Evolutionary conservation across 1,140 invertebrate genomes (phyloP).

Genomic region (Dermatophagoides farinae): DNA sequence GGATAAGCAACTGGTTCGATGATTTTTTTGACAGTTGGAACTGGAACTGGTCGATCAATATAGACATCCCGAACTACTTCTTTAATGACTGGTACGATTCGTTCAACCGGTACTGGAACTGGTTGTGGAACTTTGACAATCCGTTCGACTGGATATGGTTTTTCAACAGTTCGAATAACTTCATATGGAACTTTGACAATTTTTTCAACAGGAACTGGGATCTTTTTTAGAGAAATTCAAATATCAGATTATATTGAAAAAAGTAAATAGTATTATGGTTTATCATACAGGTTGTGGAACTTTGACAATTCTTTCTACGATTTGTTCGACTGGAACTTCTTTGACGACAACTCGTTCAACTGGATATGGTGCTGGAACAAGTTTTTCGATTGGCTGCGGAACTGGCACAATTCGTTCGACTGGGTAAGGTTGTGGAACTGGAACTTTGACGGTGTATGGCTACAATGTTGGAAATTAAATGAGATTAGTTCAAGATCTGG

Average conservation of each 20-base stretch:
- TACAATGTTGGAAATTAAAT: not conserved
- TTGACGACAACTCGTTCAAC: slow-evolving; percentile 8
- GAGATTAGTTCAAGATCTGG: not conserved
- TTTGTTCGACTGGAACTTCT: not conserved
- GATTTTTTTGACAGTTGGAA: slow-evolving; percentile 2
- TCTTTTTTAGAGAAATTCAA: not conserved
- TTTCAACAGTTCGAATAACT: slow-evolving; percentile 1
- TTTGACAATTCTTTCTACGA: not conserved
- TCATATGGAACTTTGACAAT: slow-evolving; percentile 8
- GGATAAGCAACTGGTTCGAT: not conserved
- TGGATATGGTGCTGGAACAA: not conserved
- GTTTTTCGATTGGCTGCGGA: not conserved
- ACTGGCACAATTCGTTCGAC: slow-evolving; percentile 4
- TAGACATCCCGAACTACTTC: slow-evolving; percentile 9
- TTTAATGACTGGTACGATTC: slow-evolving; percentile 1
- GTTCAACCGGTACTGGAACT: not conserved
- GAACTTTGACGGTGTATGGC: slow-evolving; percentile 8
- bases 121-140: not conserved
- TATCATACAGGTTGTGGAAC: too few relatives aligned
- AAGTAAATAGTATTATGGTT: not conserved
- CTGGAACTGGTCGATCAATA: slow-evolving; percentile 8
- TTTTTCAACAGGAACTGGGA: slow-evolving; percentile 4
- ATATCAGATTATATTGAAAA: not conserved
- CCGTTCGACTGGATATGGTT: not conserved
- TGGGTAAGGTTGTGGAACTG: slow-evolving; percentile 1